Base-by-base conservation (phyloP, 1,140 invertebrate species). In the Sipha flava region DNA sequence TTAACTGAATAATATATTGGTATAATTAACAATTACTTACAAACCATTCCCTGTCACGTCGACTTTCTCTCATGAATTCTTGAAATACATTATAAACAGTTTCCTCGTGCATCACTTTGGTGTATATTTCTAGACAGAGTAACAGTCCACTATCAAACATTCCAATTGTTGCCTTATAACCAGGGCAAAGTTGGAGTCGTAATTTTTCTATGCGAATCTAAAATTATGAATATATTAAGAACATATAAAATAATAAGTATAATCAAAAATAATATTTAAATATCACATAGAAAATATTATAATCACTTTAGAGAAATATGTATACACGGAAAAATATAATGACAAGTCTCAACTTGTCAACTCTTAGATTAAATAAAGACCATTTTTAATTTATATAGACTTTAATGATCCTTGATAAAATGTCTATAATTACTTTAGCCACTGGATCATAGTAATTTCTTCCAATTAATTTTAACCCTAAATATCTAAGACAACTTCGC, bases 391-490 rank as follows among this genome's bases (percentile, higher is more conserved):
- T n/a, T n/a, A n/a, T n/a, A n/a, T n/a, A n/a, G n/a, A n/a, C n/a
- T n/a, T n/a, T n/a, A n/a, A n/a, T n/a, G n/a, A n/a, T n/a, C n/a
- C n/a, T n/a, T n/a, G n/a, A n/a, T n/a, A n/a, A n/a, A n/a, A n/a
- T n/a, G n/a, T n/a, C n/a, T n/a, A 12, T n/a, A 82, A 82, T 85
- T 86, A 92, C 90, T 85, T 89, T 90, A 12, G 88, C 88, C 5
- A 82, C 75, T 0, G 90, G 87, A 86, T 95, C 93, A 83, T 89
- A 97, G 82, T 91, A 95, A 85, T 96, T 91, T 26, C 94, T 86
- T 0, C 92, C 91, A 37, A 96, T 88, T 10, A 92, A 85, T 84
- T 93, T 88, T 1, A 94, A 83, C 0, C 91, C 84, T 7, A 94
- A 84, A 14, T 87, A 82, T 1, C 85, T 87, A 81, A 93, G 88